Percentiles rank a stretch among this genome's conserved stretches.
phyloP scores from a whole-genome alignment of 2,888 invertebrate genomes.

The Lepidochrysops patricia region DNA sequence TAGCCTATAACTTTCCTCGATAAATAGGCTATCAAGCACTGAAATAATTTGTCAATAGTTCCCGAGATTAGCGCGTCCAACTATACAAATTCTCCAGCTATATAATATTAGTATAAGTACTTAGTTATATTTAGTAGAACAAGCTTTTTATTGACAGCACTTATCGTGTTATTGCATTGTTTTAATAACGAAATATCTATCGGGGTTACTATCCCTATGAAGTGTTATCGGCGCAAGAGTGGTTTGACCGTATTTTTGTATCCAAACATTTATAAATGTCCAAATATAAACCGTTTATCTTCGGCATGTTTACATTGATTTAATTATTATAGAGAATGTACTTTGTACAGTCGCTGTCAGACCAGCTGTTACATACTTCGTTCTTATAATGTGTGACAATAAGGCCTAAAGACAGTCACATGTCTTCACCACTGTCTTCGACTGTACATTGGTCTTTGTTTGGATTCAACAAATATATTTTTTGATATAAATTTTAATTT shows the following conservation, averaged over 20 bases:
- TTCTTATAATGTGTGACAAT: too few species aligned
- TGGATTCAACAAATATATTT: too few species aligned
- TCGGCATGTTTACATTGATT: background rate
- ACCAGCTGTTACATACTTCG: too few species aligned
- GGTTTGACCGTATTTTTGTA: background rate
- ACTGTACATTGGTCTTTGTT: too few species aligned
- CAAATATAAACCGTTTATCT: background rate
- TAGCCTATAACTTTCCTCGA: too few species aligned
- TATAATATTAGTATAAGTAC: background rate
- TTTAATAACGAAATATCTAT: slow-evolving; percentile 6
- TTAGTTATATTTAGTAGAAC: too few species aligned
- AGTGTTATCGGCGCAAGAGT: background rate
- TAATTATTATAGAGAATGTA: background rate
- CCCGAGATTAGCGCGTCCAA: background rate
- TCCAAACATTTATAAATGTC: background rate
- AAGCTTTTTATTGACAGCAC: background rate
- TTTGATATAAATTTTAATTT: too few species aligned
- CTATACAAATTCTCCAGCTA: background rate
- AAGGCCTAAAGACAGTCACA: too few species aligned
- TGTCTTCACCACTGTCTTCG: too few species aligned
- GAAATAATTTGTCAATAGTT: too few species aligned
- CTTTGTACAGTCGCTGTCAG: too few species aligned
- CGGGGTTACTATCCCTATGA: slow-evolving; percentile 7
- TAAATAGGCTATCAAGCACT: too few species aligned
- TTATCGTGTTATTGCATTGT: background rate